phyloP scores from a whole-genome alignment of 2,797 vertebrate genomes.

The Bradypodion pumilum region DNA sequence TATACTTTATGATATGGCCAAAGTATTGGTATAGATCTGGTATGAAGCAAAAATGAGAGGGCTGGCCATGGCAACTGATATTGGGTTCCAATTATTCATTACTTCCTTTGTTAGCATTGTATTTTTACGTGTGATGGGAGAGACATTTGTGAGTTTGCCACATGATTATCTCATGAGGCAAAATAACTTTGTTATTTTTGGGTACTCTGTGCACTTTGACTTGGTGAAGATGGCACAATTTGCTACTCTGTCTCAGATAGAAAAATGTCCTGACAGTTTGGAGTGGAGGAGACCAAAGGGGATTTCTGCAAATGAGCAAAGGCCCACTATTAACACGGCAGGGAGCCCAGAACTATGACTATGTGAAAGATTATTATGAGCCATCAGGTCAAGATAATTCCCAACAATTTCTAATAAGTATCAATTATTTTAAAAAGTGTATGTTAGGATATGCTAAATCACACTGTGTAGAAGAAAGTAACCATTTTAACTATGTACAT shows the following conservation, averaged over 20 bases:
- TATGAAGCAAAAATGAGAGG: no score
- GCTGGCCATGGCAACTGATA: background rate
- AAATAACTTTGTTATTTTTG: background rate
- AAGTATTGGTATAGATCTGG: no score
- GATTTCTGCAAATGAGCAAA: background rate
- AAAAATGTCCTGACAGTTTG: background rate
- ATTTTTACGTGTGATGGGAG: background rate
- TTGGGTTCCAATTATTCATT: background rate
- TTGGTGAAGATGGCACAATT: background rate
- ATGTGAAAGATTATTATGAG: slow-evolving; percentile 16
- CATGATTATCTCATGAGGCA: background rate
- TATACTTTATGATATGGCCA: no score
- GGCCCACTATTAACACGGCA: background rate
- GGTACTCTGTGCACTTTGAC: background rate
- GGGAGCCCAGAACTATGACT: background rate
- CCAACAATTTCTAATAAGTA: slow-evolving; percentile 54
- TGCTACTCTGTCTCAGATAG: background rate
- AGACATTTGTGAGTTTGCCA: background rate
- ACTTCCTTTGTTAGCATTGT: background rate
- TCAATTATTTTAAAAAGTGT: slow-evolving; percentile 28
- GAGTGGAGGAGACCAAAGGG: background rate
- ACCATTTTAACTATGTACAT: slow-evolving; percentile 32
- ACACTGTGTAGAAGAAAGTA: slow-evolving; percentile 41
- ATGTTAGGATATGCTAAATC: slow-evolving; percentile 9
- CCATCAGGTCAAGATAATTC: slow-evolving; percentile 46